Conservation (phyloP, 1,140 invertebrate species). For the Apis florea region DNA sequence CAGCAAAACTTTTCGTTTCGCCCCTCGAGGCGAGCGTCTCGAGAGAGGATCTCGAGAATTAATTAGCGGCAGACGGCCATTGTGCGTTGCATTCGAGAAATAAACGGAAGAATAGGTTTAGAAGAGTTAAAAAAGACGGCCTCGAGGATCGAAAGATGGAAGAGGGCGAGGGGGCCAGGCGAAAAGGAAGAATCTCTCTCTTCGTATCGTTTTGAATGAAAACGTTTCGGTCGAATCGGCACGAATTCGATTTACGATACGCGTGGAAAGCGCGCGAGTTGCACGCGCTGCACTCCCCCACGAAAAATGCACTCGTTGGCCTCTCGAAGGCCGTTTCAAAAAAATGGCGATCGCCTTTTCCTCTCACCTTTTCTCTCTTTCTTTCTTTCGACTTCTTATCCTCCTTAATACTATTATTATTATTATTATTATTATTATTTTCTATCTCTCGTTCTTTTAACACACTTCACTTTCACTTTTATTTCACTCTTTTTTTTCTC, state of each 20-base stretch:
- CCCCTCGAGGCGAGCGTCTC: constrained; percentile 29
- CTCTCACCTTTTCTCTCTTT: background rate
- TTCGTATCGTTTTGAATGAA: constrained; percentile 18
- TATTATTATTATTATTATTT: too few species aligned
- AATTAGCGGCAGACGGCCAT: constrained; percentile 56
- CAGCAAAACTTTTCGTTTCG: background rate
- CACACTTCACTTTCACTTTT: accelerated
- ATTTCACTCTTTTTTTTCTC: background rate
- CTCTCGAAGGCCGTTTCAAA: background rate
- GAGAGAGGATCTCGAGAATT: constrained; percentile 53
- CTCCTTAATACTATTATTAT: too few species aligned
- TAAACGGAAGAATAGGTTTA: constrained; percentile 38
- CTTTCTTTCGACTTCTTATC: background rate
- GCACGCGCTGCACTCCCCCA: constrained; percentile 1
- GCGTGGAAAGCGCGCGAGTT: background rate
- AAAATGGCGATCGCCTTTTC: background rate
- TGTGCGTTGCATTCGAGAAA: constrained; percentile 43
- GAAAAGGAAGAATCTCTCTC: background rate
- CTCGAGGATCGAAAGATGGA: background rate
- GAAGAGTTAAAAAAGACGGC: constrained; percentile 23
- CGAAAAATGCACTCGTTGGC: background rate
- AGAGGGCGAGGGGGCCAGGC: background rate
- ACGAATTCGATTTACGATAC: background rate
- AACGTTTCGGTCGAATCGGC: background rate
- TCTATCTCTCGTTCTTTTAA: background rate